Evolutionary conservation across 2,797 vertebrate genomes (phyloP).

Genomic region (Gobionotothen gibberifrons): DNA sequence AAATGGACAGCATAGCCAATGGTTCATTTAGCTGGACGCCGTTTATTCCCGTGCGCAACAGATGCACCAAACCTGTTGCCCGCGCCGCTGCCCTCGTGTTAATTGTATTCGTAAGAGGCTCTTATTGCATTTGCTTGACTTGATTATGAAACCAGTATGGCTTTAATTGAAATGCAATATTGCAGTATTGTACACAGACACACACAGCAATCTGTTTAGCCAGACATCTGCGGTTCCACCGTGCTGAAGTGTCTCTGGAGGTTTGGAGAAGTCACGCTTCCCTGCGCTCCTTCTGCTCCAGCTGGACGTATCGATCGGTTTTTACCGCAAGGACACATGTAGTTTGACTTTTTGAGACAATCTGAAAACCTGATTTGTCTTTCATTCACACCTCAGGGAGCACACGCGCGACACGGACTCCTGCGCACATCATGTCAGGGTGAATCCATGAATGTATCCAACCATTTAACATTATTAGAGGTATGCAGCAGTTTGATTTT

Average conservation of each 20-base stretch:
- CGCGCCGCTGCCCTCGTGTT: conserved; percentile 18
- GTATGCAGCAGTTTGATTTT: background rate
- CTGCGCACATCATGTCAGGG: conserved; percentile 8
- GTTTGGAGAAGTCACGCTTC: conserved; percentile 74
- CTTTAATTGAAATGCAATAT: conserved; percentile 54
- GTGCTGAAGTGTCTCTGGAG: conserved; percentile 64
- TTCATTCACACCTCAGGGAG: conserved; percentile 11
- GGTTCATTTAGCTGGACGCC: background rate
- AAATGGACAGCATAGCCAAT: background rate
- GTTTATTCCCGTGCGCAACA: conserved; percentile 55
- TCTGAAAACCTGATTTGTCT: conserved; percentile 26
- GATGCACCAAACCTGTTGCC: conserved; percentile 71
- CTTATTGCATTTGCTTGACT: conserved; percentile 35
- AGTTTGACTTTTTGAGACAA: conserved; percentile 47
- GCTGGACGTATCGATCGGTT: conserved; percentile 71
- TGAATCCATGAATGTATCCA: conserved; percentile 7
- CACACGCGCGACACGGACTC: background rate
- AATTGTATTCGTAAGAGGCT: background rate
- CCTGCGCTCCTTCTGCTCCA: conserved; percentile 68
- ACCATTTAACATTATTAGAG: conserved; percentile 14
- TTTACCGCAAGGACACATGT: conserved; percentile 59
- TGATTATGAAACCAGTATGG: conserved; percentile 23
- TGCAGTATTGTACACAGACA: conserved; percentile 26
- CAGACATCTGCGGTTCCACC: conserved; percentile 70
- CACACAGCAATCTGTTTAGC: conserved; percentile 22